These are phyloP conservation scores for Vidua macroura DNA, from an alignment of 2,113 vertebrate species.

Conservation along the genomic window DNA sequence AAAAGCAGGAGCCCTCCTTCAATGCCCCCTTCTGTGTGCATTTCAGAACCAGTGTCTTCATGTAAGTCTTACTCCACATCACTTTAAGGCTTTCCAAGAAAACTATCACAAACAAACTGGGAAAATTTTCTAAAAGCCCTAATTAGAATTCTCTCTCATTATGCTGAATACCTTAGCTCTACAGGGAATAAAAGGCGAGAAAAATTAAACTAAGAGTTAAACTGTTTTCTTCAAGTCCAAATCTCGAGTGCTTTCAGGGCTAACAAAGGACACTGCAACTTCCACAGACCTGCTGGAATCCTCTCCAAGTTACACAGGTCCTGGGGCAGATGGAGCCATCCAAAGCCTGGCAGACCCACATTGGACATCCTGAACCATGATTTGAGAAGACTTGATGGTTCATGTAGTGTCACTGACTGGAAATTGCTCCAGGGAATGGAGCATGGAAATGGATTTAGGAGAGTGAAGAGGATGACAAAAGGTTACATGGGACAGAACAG, in stretches of 20 bases:
- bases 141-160: not conserved
- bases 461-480: not conserved
- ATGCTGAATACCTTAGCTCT: not conserved
- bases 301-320: accelerated
- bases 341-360: not conserved
- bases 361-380: not conserved
- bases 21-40: accelerated
- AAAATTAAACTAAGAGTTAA: not conserved
- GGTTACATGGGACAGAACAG: not conserved
- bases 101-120: not conserved
- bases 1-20: not conserved
- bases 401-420: not conserved
- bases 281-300: not conserved
- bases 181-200: not conserved
- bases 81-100: not conserved
- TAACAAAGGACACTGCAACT: accelerated
- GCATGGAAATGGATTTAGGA: not conserved
- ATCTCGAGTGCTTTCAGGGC: not conserved
- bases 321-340: not conserved
- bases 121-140: not conserved
- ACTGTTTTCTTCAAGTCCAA: not conserved
- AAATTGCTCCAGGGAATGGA: not conserved
- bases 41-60: not conserved
- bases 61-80: accelerated
- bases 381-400: not conserved